Percentiles rank a stretch among this genome's conserved stretches.
These are phyloP conservation scores for Drosophila takahashii DNA, from an alignment of 1,140 invertebrate genomes.

Conservation along the genomic window DNA sequence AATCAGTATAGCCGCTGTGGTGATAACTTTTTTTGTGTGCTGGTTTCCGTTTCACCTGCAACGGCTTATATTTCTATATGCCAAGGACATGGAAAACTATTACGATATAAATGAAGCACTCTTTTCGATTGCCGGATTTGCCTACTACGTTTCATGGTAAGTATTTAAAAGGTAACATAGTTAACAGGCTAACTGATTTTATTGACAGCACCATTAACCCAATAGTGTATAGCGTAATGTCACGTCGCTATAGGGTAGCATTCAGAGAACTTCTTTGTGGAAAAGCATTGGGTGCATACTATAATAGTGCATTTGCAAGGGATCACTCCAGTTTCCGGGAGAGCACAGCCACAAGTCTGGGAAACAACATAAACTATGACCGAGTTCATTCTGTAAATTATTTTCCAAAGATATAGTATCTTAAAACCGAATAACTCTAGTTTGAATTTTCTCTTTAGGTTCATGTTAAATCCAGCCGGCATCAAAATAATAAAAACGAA, in stretches of 20 bases:
- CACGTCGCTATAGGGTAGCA: constrained; percentile 91
- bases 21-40: constrained; percentile 98
- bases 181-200: not conserved
- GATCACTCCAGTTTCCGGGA: constrained; percentile 87
- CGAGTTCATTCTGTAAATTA: constrained; percentile 65
- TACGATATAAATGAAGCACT: constrained; percentile 91
- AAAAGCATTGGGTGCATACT: constrained; percentile 73
- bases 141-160: constrained; percentile 93
- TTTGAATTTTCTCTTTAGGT: constrained; percentile 25
- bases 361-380: constrained; percentile 55
- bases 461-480: constrained; percentile 44
- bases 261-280: constrained; percentile 90
- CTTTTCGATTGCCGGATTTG: constrained; percentile 91
- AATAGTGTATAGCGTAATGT: constrained; percentile 96
- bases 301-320: constrained; percentile 85
- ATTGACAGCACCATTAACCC: constrained; percentile 92
- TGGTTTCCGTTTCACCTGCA: constrained; percentile 99
- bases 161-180: not conserved
- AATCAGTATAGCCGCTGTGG: constrained; percentile 93
- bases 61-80: constrained; percentile 91
- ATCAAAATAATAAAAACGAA: constrained; percentile 29
- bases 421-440: not conserved
- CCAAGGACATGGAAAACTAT: constrained; percentile 87
- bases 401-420: not conserved
- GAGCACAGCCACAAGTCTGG: constrained; percentile 71